Conservation (phyloP, 2,888 invertebrate species). For the Mactromeris polynyma region DNA sequence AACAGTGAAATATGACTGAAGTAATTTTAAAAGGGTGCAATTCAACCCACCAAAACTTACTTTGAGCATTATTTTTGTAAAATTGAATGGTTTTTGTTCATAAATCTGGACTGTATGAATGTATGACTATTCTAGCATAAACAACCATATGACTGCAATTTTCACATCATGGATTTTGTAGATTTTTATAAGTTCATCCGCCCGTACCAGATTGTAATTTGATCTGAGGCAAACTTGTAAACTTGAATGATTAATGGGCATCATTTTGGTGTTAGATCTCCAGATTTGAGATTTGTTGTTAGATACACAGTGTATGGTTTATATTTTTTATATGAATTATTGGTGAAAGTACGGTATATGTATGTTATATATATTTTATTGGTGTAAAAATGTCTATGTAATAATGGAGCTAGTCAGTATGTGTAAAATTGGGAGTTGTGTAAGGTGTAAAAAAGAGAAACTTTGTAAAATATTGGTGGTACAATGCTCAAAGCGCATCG, state of each 20-base stretch:
- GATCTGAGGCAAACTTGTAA: constrained; percentile 29
- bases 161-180: constrained; percentile 18
- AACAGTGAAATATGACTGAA: too few species aligned
- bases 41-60: too few species aligned
- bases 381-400: not conserved
- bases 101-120: too few species aligned
- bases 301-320: not conserved
- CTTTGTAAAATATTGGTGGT: too few species aligned
- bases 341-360: not conserved
- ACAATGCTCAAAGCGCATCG: too few species aligned
- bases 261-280: constrained; percentile 40
- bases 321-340: constrained; percentile 7
- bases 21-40: too few species aligned
- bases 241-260: constrained; percentile 22
- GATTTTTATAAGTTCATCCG: constrained; percentile 19
- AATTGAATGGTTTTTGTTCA: too few species aligned
- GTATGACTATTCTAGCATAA: not conserved
- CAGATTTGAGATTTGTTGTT: not conserved
- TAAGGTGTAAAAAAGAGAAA: not conserved
- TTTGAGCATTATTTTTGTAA: too few species aligned
- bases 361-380: not conserved
- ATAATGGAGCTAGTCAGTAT: not conserved
- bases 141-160: not conserved
- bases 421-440: not conserved
- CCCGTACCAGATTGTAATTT: constrained; percentile 28